These are phyloP conservation scores for Byasa hedistus DNA, from an alignment of 2,888 invertebrate species.

Conservation along the genomic window DNA sequence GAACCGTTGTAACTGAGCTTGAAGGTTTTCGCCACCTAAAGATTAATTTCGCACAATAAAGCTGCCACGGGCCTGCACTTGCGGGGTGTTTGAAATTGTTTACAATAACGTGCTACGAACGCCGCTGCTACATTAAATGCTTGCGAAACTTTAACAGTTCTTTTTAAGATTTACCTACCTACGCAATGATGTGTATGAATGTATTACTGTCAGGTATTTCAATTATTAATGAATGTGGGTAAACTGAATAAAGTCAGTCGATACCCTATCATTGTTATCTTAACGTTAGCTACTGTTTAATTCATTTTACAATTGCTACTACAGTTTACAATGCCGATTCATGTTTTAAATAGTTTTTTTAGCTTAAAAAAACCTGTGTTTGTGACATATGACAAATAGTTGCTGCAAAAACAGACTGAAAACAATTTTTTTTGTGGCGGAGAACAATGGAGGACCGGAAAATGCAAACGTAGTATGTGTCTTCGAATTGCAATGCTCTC, in stretches of 20 bases:
- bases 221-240: too few relatives aligned
- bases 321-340: neutral
- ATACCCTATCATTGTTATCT: too few relatives aligned
- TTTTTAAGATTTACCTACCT: neutral
- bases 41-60: neutral
- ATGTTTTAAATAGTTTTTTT: neutral
- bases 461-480: neutral
- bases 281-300: too few relatives aligned
- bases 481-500: constrained; percentile 6
- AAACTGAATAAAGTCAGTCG: too few relatives aligned
- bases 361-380: neutral
- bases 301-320: too few relatives aligned
- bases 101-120: neutral
- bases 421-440: constrained; percentile 11
- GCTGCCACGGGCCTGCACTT: neutral
- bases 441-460: constrained; percentile 6
- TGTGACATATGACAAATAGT: neutral
- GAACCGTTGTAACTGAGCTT: neutral
- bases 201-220: too few relatives aligned
- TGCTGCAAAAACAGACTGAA: constrained; percentile 5
- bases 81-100: neutral
- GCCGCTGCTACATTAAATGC: neutral
- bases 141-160: neutral
- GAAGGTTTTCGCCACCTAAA: neutral
- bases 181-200: neutral